Base-by-base conservation (phyloP, 2,888 invertebrate species). In the Epinotia bilunana region DNA sequence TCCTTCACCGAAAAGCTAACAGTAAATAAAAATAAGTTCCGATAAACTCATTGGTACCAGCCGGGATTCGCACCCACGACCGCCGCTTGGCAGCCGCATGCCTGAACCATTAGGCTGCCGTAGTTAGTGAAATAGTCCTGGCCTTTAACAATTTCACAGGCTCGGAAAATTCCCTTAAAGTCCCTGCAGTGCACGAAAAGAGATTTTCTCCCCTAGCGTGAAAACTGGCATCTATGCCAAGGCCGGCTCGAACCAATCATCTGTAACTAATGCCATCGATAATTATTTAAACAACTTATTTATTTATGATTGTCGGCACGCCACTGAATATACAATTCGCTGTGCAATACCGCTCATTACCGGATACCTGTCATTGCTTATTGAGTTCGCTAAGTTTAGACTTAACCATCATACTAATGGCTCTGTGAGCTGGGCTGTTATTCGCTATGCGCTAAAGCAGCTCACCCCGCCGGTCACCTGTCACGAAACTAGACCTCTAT, bases 201-300 rank as follows among this genome's bases (percentile, higher is more conserved):
- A 43, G 20, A 57, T 72, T 63, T 72, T 73, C 65, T 58, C 20
- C 53, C 39, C n/a, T 62, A 61, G 60, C 71, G 57, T 62, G 75
- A 62, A 72, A 67, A 61, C 65, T 49, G 20, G 39, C 33, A 73
- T 46, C 28, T 6, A 33, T 72, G 75, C 67, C 75, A 75, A 75
- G 75, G 75, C 33, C 11, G 13, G 16, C 46, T 72, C 72, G 62
- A 43, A 13, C 57, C 67, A 75, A 75, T 65, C 71, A 28, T 6
- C 55, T 67, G 67, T 72, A 75, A 67, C 72, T 67, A 33, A 33
- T 65, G 74, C 55, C 62, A 33, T 39, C 71, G 72, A 67, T 74
- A 71, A 74, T 74, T 71, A 74, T 74, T 60, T 70, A 53, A 74
- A 74, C 60, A 74, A 64, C 64, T 71, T 70, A 74, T 70, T 67